phyloP scores from a whole-genome alignment of 2,888 invertebrate species.

The Cryptus armator region DNA sequence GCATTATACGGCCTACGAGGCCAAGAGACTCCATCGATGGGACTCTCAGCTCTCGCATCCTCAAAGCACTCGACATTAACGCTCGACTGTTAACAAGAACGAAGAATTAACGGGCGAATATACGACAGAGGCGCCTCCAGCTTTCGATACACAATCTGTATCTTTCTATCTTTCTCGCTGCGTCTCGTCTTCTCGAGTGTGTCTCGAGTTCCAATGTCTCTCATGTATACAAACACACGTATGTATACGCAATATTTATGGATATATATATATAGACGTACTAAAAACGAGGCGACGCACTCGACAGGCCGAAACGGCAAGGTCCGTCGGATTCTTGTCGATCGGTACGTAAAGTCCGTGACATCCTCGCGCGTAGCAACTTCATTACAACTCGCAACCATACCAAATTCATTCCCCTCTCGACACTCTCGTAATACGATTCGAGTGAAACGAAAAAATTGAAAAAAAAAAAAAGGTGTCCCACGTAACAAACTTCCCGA shows the following conservation, averaged over 20 bases:
- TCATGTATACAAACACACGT: constrained; percentile 13
- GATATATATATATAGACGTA: background rate
- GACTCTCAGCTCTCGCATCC: constrained; percentile 38
- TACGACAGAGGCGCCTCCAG: constrained; percentile 51
- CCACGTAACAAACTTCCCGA: constrained; percentile 22
- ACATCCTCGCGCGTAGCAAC: constrained; percentile 19
- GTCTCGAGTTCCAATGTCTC: constrained; percentile 42
- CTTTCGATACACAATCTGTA: constrained; percentile 42
- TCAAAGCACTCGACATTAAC: constrained; percentile 74
- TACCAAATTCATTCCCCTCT: constrained; percentile 26
- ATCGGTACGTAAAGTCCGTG: constrained; percentile 37
- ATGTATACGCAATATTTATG: background rate
- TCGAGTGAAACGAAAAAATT: background rate
- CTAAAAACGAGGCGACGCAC: constrained; percentile 33
- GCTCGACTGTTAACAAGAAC: constrained; percentile 76
- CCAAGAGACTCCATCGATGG: constrained; percentile 41
- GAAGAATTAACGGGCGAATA: constrained; percentile 72
- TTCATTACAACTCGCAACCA: constrained; percentile 12
- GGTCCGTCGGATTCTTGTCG: constrained; percentile 19
- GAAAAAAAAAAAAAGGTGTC: background rate
- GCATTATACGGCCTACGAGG: constrained; percentile 73
- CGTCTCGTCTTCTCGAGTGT: constrained; percentile 46
- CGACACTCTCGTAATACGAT: constrained; percentile 1
- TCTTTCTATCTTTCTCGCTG: constrained; percentile 30
- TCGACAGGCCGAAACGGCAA: constrained; percentile 29